Percentiles rank a stretch among this genome's conserved stretches.
Evolutionary conservation across 2,113 vertebrate genomes (phyloP).

Genomic region (Gymnorhina tibicen): DNA sequence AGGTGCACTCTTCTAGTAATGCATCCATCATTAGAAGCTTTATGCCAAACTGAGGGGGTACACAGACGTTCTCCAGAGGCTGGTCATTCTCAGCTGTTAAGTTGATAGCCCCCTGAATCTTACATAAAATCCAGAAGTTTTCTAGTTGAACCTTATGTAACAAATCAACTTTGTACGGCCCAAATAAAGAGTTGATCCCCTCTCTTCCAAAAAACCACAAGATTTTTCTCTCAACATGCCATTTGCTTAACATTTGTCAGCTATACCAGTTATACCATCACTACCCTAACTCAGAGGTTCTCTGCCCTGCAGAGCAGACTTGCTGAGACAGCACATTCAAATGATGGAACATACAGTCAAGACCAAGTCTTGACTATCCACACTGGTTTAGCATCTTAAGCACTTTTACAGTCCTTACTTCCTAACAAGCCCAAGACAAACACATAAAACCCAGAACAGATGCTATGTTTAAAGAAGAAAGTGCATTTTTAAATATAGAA

Average conservation of each 20-base stretch:
- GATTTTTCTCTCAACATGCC: not conserved
- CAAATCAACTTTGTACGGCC: not conserved
- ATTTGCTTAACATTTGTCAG: not conserved
- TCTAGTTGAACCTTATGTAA: not conserved
- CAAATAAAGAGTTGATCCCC: not conserved
- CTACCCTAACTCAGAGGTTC: not conserved
- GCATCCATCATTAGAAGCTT: not conserved
- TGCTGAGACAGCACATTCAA: not conserved
- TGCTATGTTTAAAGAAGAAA: not conserved
- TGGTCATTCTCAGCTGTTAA: not conserved
- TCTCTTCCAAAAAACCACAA: rapidly evolving
- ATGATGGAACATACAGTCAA: not conserved
- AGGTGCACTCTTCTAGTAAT: not conserved
- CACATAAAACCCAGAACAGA: not conserved
- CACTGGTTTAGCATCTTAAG: not conserved
- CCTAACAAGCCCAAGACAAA: not conserved
- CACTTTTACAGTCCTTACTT: not conserved
- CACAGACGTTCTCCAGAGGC: rapidly evolving
- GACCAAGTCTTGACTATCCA: not conserved
- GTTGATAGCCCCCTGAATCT: not conserved
- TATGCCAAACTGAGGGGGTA: not conserved
- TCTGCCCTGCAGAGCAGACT: not conserved
- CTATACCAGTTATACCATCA: rapidly evolving
- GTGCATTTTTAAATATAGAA: not conserved
- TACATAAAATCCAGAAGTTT: not conserved